Evolutionary conservation across 2,797 vertebrate species (phyloP).

Genomic region (Sphaeramia orbicularis): DNA sequence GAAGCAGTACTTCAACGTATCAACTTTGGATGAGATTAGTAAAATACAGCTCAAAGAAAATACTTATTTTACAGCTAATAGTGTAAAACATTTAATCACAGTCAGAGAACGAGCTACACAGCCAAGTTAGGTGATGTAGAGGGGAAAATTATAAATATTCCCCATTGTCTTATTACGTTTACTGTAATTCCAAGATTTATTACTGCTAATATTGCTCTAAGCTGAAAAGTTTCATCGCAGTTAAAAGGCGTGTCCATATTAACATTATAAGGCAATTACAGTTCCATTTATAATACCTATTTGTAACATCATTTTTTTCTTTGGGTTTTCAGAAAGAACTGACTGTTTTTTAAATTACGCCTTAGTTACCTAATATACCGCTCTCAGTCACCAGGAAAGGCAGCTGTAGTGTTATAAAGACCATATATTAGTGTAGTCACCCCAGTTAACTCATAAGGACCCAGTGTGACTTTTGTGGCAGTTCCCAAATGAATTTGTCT

Average conservation of each 20-base stretch:
- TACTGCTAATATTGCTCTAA: not conserved
- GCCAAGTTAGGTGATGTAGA: not conserved
- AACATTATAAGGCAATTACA: not conserved
- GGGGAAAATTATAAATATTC: not conserved
- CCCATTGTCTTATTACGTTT: not conserved
- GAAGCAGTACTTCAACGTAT: not conserved
- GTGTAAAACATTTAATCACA: not conserved
- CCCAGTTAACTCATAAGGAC: too few species aligned
- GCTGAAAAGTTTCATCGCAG: not conserved
- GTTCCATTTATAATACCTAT: conserved; percentile 5
- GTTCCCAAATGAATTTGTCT: too few species aligned
- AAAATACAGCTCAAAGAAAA: conserved; percentile 1
- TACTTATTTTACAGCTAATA: not conserved
- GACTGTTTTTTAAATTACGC: too few species aligned
- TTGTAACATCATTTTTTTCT: too few species aligned
- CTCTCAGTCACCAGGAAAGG: too few species aligned
- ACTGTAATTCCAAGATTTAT: not conserved
- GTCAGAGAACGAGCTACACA: not conserved
- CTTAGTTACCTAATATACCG: too few species aligned
- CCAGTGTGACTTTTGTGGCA: too few species aligned
- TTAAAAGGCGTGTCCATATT: not conserved
- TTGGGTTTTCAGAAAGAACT: too few species aligned
- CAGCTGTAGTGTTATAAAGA: too few species aligned
- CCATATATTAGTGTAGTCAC: too few species aligned
- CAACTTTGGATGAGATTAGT: not conserved